A percentile compares a stretch with the other conserved stretches of the same genome.
Conservation (phyloP, 2,888 invertebrate genomes). For the Zootermopsis nevadensis region DNA sequence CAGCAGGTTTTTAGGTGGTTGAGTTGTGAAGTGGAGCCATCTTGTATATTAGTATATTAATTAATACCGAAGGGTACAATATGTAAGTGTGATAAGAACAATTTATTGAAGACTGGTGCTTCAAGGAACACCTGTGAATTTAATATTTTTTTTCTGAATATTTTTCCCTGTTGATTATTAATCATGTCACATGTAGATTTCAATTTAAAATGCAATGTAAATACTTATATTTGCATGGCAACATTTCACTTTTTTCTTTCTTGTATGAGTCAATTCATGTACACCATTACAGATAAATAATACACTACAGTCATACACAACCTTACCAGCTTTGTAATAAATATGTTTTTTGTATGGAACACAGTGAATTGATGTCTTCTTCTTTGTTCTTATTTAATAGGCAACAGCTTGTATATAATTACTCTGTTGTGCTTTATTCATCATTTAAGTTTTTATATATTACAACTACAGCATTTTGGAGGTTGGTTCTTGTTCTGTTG, state of each 20-base stretch:
- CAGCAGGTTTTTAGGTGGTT: background rate
- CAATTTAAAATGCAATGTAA: slow-evolving; percentile 34
- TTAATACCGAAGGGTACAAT: slow-evolving; percentile 32
- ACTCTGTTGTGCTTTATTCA: too few relatives aligned
- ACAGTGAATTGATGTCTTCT: background rate
- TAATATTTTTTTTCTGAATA: slow-evolving; percentile 24
- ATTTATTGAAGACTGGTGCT: slow-evolving; percentile 43
- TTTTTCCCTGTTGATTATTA: slow-evolving; percentile 25
- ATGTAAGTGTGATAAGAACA: slow-evolving; percentile 33
- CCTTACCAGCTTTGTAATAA: slow-evolving; percentile 46
- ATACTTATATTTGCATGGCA: slow-evolving; percentile 22
- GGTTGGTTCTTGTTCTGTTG: too few relatives aligned
- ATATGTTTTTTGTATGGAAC: slow-evolving; percentile 38
- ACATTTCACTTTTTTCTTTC: slow-evolving; percentile 34
- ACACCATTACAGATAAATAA: slow-evolving; percentile 25
- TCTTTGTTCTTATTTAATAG: background rate
- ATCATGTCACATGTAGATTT: slow-evolving; percentile 35
- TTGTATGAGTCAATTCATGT: slow-evolving; percentile 23
- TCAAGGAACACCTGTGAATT: slow-evolving; percentile 13
- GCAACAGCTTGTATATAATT: too few relatives aligned
- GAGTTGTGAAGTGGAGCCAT: slow-evolving; percentile 5
- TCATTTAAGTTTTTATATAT: too few relatives aligned
- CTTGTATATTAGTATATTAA: slow-evolving; percentile 24
- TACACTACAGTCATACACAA: slow-evolving; percentile 22
- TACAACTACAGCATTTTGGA: too few relatives aligned